Percentiles rank a stretch among this genome's conserved stretches.
Evolutionary conservation across 2,888 invertebrate species (phyloP).

Genomic region (Eupeodes latifasciatus): DNA sequence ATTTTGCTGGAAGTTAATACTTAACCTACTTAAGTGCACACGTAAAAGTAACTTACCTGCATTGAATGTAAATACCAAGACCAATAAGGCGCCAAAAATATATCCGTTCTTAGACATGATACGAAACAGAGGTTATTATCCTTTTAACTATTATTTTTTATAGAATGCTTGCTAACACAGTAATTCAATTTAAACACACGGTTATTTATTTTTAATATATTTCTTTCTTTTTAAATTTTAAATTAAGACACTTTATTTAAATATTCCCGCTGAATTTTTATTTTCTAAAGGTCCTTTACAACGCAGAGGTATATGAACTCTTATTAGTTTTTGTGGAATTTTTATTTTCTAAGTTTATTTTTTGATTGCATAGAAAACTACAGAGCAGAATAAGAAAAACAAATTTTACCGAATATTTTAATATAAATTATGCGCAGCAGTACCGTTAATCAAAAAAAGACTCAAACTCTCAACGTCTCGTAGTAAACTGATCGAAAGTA

Average conservation of each 20-base stretch:
- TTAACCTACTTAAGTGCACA: too few species aligned
- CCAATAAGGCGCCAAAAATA: constrained; percentile 65
- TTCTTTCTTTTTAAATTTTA: neutral
- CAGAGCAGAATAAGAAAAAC: neutral
- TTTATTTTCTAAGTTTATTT: neutral
- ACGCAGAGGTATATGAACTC: neutral
- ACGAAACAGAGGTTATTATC: constrained; percentile 40
- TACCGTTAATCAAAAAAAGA: constrained; percentile 40
- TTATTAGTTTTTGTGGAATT: neutral
- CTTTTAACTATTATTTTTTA: constrained; percentile 4
- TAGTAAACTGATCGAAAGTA: constrained; percentile 74
- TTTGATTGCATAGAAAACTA: neutral
- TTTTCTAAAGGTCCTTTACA: neutral
- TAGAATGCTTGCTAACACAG: neutral
- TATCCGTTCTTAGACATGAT: constrained; percentile 70
- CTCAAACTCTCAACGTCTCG: constrained; percentile 67
- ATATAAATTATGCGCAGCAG: constrained; percentile 26
- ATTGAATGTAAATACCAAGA: constrained; percentile 62
- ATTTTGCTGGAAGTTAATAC: neutral
- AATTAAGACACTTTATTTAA: constrained; percentile 33
- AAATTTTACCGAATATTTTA: neutral
- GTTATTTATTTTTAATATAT: neutral
- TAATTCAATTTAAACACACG: constrained; percentile 24
- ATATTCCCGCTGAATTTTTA: constrained; percentile 36
- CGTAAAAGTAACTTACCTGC: constrained; percentile 57